Evolutionary conservation across 53 echinoderm and acorn worm species (phyloP), one percentile per base, ranked within the genome.

Genomic region (Pentamera pediparva): DNA sequence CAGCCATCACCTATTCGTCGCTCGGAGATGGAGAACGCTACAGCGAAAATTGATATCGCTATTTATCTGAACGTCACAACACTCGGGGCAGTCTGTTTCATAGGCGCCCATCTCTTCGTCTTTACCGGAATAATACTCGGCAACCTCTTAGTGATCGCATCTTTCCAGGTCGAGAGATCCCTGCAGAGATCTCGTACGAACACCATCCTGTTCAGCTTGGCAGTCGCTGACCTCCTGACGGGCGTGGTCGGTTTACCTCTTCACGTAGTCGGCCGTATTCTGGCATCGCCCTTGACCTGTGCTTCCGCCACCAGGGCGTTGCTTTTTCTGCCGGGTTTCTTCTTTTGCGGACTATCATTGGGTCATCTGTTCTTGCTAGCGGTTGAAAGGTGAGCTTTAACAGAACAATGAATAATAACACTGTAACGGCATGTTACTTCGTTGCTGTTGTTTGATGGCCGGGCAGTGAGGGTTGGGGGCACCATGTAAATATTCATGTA

Each of bases 191-290:
- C 67, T 12, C 27, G 67, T 3, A 67, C 67, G 18, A 80, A 89
- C 53, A 43, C 50, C 47, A 76, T 89, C 71, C 73, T 89, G 34
- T 77, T 73, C 22, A 89, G 89, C 49, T 60, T 89, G 32, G 77
- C 85, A 10, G 67, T 85, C 3, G 78, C 89, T 8, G 89, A 89
- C 38, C 32, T 89, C 53, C 37, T 89, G 36, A 81, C 81, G 48
- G 84, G 81, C 0, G 26, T 76, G 22, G 49, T 89, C 22, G 84
- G 85, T 15, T 62, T 89, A 4, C 85, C 85, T 28, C 47, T 65
- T 32, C 81, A 76, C n/a, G 72, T 81, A n/a, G 9, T 74, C 70
- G 87, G 79, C 31, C 69, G 87, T 30, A 37, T 87, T 34, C 26
- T 60, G 18, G 75, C 60, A 15, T 71, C 59, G 29, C 34, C 67